Base-by-base conservation (phyloP, 1,140 invertebrate genomes). In the Camponotus vicinus region DNA sequence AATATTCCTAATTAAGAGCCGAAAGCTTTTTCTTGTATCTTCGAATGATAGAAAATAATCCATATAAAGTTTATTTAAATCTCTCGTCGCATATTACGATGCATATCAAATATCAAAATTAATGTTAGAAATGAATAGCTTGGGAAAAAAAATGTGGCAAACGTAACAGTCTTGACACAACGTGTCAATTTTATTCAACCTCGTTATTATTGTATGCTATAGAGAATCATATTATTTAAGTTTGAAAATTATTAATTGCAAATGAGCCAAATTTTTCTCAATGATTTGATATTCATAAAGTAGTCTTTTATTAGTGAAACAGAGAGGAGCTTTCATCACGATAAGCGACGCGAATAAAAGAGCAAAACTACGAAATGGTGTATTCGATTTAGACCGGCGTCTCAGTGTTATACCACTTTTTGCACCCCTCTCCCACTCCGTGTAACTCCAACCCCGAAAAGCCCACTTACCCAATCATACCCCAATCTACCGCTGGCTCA, bases 401-500 rank as follows among this genome's bases (percentile, higher is more conserved):
- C 79, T 83, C 79, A 73, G 55, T 37, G 69, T 83, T 75, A 49
- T 57, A 61, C 80, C 63, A 83, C 86, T 85, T 78, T 70, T 75
- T 73, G 83, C 77, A n/a, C 52, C 55, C n/a, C 55, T 21, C 57
- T 55, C 73, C 77, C 86, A 34, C 75, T 66, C 77, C 76, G 76
- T 92, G 92, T 91, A 88, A 91, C 90, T 91, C 90, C 86, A 86
- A 92, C 90, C 91, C 91, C 91, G 84, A 91, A 59, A 80, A 92
- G 88, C 89, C 90, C 92, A 92, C 91, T 94, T 93, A 93, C 92
- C 92, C 90, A 89, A 90, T 78, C 66, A 87, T 86, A 70, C 91
- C 91, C 89, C 91, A 89, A 89, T 91, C 89, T 88, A 86, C 87
- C 83, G 86, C 87, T 86, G 89, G 71, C 82, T 85, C 88, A 83